Percentiles rank a stretch among this genome's conserved stretches.
Evolutionary conservation across 2,888 invertebrate species (phyloP).

Genomic region (Harpalus rubripes): DNA sequence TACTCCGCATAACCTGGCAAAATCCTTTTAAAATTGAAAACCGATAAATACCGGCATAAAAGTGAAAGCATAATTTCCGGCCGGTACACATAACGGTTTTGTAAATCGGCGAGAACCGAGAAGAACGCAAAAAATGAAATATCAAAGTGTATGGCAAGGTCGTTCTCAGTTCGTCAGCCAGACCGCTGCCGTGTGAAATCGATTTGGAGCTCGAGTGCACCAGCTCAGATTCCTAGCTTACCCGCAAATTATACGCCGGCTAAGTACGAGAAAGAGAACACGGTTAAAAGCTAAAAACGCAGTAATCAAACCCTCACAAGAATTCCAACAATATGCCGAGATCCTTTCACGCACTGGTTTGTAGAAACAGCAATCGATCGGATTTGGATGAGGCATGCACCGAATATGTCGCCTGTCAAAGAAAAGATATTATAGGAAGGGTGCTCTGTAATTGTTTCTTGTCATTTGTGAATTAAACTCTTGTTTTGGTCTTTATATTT

Average conservation of each 20-base stretch:
- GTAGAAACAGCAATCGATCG: too few relatives aligned
- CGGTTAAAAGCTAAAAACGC: not conserved
- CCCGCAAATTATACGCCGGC: not conserved
- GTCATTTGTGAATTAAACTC: too few relatives aligned
- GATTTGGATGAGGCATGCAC: too few relatives aligned
- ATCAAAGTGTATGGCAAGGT: conserved; percentile 51
- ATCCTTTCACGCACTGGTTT: too few relatives aligned
- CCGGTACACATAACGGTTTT: conserved; percentile 37
- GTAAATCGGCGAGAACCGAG: conserved; percentile 23
- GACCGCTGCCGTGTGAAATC: conserved; percentile 31
- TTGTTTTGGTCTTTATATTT: too few relatives aligned
- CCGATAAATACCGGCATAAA: conserved; percentile 61
- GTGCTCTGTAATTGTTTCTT: too few relatives aligned
- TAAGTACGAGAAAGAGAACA: not conserved
- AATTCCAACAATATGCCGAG: not conserved
- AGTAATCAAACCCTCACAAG: not conserved
- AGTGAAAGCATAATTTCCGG: conserved; percentile 54
- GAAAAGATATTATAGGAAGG: too few relatives aligned
- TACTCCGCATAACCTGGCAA: conserved; percentile 14
- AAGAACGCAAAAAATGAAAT: conserved; percentile 45
- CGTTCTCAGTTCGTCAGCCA: conserved; percentile 47
- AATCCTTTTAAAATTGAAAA: conserved; percentile 60
- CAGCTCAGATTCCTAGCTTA: not conserved
- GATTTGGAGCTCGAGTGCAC: conserved; percentile 31
- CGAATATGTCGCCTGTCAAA: too few relatives aligned